These are phyloP conservation scores for Caretta caretta DNA, from an alignment of 2,113 vertebrate genomes.

Conservation along the genomic window DNA sequence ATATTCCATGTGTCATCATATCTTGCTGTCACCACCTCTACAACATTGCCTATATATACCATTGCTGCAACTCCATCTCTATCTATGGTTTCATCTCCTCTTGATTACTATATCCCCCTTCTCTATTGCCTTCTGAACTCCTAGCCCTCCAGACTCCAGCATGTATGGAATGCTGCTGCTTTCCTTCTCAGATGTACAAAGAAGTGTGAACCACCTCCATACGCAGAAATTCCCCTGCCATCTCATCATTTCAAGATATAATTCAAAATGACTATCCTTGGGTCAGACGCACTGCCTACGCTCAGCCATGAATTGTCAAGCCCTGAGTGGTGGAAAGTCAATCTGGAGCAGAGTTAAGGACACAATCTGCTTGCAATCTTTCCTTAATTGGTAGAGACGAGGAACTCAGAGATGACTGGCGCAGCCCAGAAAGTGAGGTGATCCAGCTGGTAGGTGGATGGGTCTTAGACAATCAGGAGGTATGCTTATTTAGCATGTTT, in stretches of 20 bases:
- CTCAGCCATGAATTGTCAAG: neutral
- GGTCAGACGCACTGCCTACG: neutral
- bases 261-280: neutral
- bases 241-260: neutral
- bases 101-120: neutral
- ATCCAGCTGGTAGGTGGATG: neutral
- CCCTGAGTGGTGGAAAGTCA: neutral
- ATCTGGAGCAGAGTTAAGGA: neutral
- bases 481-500: neutral
- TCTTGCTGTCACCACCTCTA: neutral
- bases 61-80: neutral
- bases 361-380: accelerated
- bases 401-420: neutral
- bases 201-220: neutral
- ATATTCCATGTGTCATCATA: neutral
- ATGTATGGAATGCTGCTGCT: neutral
- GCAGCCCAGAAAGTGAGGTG: neutral
- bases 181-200: neutral
- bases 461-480: neutral
- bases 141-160: neutral
- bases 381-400: neutral
- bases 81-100: neutral
- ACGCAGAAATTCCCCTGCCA: neutral
- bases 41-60: neutral
- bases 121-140: neutral